Conservation (phyloP, 2,888 invertebrate genomes). For the Protonemura montana region DNA sequence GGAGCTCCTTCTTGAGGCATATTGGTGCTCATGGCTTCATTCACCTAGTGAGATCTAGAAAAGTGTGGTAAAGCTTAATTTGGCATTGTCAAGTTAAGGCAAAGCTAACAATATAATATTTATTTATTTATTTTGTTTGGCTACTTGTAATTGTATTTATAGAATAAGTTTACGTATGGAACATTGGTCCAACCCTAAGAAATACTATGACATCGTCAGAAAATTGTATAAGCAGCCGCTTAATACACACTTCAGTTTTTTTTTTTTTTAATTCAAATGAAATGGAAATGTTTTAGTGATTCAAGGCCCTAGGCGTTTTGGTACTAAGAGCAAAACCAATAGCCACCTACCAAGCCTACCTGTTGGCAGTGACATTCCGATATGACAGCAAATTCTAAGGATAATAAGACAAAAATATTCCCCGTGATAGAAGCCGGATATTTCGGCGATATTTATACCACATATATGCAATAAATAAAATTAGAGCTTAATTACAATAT, state of each 20-base stretch:
- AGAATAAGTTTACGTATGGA: no score
- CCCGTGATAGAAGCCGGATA: not conserved
- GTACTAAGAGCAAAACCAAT: no score
- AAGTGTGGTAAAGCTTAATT: no score
- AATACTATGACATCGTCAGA: no score
- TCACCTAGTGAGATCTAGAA: not conserved
- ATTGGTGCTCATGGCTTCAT: conserved; percentile 26
- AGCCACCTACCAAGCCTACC: not conserved
- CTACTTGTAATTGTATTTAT: no score
- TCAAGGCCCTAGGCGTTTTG: conserved; percentile 7
- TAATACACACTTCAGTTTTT: no score
- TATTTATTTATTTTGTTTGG: no score
- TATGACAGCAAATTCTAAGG: not conserved
- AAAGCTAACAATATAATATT: no score
- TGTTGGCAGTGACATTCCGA: not conserved
- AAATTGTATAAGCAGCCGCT: no score
- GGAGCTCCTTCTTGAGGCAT: conserved; percentile 9
- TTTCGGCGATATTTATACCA: not conserved
- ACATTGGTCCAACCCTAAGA: no score
- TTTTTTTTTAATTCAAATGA: not conserved
- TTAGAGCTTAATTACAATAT: not conserved
- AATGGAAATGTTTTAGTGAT: not conserved
- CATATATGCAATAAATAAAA: not conserved
- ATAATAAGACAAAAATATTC: not conserved
- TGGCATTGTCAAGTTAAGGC: no score